These are phyloP conservation scores for Agriopis marginaria DNA, from an alignment of 2,888 invertebrate species.

Conservation along the genomic window DNA sequence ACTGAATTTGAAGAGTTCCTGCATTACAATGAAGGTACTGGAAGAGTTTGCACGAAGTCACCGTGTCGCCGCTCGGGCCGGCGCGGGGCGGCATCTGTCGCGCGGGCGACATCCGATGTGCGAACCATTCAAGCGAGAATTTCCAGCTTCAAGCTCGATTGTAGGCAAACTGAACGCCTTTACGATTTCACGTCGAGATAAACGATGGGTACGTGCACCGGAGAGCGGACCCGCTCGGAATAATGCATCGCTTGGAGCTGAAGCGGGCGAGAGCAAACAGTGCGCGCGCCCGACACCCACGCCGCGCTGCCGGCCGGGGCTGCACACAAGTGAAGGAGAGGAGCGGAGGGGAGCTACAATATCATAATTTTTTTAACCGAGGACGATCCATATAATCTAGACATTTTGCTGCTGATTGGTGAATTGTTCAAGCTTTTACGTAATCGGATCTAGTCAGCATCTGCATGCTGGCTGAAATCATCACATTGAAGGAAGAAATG, in stretches of 20 bases:
- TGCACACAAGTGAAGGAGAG: too few relatives aligned
- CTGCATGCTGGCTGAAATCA: not conserved
- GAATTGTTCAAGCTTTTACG: constrained; percentile 21
- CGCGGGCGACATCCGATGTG: constrained; percentile 43
- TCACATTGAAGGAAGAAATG: not conserved
- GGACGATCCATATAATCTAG: constrained; percentile 13
- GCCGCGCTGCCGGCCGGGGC: not conserved
- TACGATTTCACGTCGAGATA: constrained; percentile 48
- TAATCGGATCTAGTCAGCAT: constrained; percentile 2
- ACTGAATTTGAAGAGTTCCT: constrained; percentile 14
- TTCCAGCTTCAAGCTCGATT: constrained; percentile 48
- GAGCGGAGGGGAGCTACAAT: not conserved
- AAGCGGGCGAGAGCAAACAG: constrained; percentile 31
- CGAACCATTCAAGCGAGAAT: constrained; percentile 43
- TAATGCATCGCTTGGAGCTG: constrained; percentile 1
- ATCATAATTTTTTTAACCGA: constrained; percentile 14
- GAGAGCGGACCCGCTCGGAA: constrained; percentile 3
- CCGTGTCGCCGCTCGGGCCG: not conserved
- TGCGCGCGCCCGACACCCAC: not conserved
- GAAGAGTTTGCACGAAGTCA: constrained; percentile 26
- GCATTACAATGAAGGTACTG: constrained; percentile 25
- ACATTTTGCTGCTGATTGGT: constrained; percentile 5
- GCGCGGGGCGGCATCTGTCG: constrained; percentile 35
- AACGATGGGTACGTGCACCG: constrained; percentile 38
- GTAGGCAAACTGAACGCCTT: constrained; percentile 42